Evolutionary conservation across 2,888 invertebrate species (phyloP).

Genomic region (Therioaphis trifolii): DNA sequence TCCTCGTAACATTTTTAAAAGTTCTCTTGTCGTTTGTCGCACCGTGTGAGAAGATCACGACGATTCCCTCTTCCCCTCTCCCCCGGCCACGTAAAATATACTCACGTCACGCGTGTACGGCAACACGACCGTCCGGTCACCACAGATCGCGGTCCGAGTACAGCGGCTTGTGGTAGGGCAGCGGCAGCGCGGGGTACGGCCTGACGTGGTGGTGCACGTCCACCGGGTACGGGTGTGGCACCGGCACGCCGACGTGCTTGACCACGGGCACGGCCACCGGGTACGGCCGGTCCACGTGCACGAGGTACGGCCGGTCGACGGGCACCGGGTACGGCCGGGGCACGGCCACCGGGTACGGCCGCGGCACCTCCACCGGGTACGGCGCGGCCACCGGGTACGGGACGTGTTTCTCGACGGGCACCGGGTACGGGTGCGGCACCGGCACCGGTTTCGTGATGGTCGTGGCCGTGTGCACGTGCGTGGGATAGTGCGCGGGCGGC

Average conservation of each 20-base stretch:
- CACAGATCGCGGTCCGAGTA: slow-evolving; percentile 55
- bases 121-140: not conserved
- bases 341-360: slow-evolving; percentile 70
- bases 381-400: slow-evolving; percentile 70
- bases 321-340: slow-evolving; percentile 67
- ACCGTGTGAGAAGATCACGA: too few species aligned
- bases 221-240: slow-evolving; percentile 69
- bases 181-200: slow-evolving; percentile 61
- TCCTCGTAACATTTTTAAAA: too few species aligned
- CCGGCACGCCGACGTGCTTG: slow-evolving; percentile 65
- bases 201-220: slow-evolving; percentile 69
- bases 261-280: slow-evolving; percentile 66
- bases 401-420: slow-evolving; percentile 71
- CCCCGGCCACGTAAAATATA: not conserved
- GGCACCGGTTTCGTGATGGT: slow-evolving; percentile 71
- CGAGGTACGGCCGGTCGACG: slow-evolving; percentile 65
- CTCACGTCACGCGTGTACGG: too few species aligned
- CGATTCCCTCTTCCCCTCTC: too few species aligned
- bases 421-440: slow-evolving; percentile 72
- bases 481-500: slow-evolving; percentile 69
- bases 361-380: slow-evolving; percentile 71
- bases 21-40: too few species aligned
- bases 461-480: slow-evolving; percentile 69
- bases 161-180: slow-evolving; percentile 61
- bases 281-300: slow-evolving; percentile 67